Evolutionary conservation across 2,113 vertebrate genomes (phyloP), one percentile per base, ranked within the genome.

Genomic region (Grantiella picta): DNA sequence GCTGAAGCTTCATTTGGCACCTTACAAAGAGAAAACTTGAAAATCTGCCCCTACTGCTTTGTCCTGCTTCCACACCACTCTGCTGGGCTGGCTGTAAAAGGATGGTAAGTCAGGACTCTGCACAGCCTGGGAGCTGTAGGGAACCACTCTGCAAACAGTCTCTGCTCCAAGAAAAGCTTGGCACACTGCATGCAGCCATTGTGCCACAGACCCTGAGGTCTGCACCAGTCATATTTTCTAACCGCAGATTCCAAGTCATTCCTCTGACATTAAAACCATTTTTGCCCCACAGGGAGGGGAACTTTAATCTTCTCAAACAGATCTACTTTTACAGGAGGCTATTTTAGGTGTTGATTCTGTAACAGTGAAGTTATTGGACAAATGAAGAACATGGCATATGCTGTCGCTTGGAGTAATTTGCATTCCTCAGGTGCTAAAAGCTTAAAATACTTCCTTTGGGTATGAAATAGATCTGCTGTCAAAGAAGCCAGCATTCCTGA

Each of bases 341-440:
- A 86, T 96, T 95, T 96, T 90, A 92, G 85, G 71, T 33, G 0
- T 56, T 54, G 75, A 78, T 91, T 92, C 90, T 95, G 85, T 88
- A 95, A 90, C 63, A 86, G 75, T 59, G 71, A 93, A 95, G 90
- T 94, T 97, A 97, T 66, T 49, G 75, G 82, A 88, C 85, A 86
- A 91, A 96, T 83, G 87, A 88, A 81, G 92, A 93, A 54, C 79
- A 60, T 2, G 35, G 90, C 82, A 92, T 83, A 53, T 77, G 64
- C 68, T 90, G 87, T 47, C 20, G n/a, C 79, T 89, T 56, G 52
- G 82, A 93, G 90, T 56, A 86, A 86, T 86, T 92, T 8, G 1
- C 85, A 96, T 96, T 97, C 96, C 92, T 95, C 93, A 92, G 95
- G 94, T 96, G 71, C 88, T 93, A 75, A 90, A 95, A 66, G 79